phyloP scores from a whole-genome alignment of 2,888 invertebrate species.

The Antheraea yamamai region DNA sequence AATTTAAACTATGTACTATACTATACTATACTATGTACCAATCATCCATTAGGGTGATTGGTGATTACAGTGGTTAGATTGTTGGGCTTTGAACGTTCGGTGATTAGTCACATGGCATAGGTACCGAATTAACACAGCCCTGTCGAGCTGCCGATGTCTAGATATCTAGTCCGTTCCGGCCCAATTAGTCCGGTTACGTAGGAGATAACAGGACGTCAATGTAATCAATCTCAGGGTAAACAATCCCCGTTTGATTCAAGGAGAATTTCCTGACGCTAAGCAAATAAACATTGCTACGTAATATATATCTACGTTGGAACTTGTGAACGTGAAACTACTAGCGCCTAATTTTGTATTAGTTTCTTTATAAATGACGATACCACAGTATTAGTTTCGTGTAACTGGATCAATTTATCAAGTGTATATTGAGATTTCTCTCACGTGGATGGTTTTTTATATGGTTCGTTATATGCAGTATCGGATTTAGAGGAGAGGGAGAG shows the following conservation, averaged over 20 bases:
- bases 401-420: too few species aligned
- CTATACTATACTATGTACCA: background rate
- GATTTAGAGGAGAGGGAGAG: too few species aligned
- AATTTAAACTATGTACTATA: background rate
- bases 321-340: background rate
- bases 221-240: constrained; percentile 56
- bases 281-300: constrained; percentile 2
- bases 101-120: constrained; percentile 20
- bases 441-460: too few species aligned
- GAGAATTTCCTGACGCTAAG: constrained; percentile 6
- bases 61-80: constrained; percentile 20
- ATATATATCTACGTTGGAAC: background rate
- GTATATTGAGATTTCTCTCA: too few species aligned
- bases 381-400: too few species aligned
- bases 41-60: background rate
- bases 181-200: constrained; percentile 51
- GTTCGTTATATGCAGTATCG: too few species aligned
- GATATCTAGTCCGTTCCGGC: constrained; percentile 38
- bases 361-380: too few species aligned
- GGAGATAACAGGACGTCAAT: constrained; percentile 43
- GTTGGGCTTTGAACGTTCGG: constrained; percentile 16
- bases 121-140: constrained; percentile 29
- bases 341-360: too few species aligned
- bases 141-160: constrained; percentile 24
- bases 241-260: constrained; percentile 52